Percentiles rank a stretch among this genome's conserved stretches.
Conservation (phyloP, 2,113 vertebrate species). For the Eulacestoma nigropectus region DNA sequence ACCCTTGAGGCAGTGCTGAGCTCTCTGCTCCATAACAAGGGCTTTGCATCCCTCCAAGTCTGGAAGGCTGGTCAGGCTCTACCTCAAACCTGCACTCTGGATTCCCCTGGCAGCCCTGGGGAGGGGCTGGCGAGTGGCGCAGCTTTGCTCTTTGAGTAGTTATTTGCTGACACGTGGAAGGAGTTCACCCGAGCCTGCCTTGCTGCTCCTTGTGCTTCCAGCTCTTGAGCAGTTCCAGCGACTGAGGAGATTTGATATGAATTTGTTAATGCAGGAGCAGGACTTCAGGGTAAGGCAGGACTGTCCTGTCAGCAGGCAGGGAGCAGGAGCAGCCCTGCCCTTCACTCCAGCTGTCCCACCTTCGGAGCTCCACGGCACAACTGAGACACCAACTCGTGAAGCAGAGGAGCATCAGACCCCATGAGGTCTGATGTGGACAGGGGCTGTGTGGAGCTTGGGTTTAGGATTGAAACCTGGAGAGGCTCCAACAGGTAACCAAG, state of each 20-base stretch:
- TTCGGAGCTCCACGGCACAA: background rate
- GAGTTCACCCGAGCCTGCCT: background rate
- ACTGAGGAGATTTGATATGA: background rate
- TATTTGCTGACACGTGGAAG: background rate
- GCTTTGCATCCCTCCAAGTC: background rate
- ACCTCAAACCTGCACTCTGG: background rate
- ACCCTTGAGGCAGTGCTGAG: background rate
- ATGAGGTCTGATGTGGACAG: background rate
- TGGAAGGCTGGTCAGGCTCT: background rate
- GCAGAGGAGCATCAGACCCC: background rate
- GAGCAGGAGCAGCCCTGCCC: background rate
- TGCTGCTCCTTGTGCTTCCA: background rate
- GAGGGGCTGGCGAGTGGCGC: background rate
- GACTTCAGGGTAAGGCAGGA: background rate
- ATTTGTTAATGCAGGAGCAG: background rate
- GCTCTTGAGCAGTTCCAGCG: rapidly evolving
- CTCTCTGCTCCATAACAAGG: background rate
- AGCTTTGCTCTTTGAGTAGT: background rate
- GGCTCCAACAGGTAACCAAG: background rate
- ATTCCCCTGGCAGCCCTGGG: background rate
- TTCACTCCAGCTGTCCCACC: background rate
- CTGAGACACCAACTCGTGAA: background rate
- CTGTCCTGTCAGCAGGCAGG: background rate
- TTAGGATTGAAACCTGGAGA: background rate
- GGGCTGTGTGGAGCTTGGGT: background rate